Evolutionary conservation across 1,140 invertebrate genomes (phyloP).

Genomic region (Trichonephila clavipes): DNA sequence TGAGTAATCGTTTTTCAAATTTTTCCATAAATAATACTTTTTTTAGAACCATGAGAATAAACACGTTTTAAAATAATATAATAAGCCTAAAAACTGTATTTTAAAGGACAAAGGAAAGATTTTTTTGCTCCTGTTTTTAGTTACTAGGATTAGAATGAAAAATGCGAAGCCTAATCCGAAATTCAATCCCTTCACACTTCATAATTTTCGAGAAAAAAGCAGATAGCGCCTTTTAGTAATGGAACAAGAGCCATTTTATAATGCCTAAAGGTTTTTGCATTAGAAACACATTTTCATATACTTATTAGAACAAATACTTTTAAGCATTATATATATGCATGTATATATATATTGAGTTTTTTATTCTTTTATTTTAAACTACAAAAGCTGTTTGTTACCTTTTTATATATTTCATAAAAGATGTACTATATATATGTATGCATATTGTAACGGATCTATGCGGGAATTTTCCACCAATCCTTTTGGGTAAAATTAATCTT

Average conservation of each 20-base stretch:
- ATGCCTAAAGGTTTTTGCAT: not conserved
- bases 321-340: not conserved
- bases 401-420: not conserved
- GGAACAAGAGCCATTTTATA: not conserved
- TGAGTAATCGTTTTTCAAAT: not conserved
- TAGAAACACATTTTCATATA: conserved; percentile 7
- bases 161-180: conserved; percentile 10
- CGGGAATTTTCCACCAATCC: too few species aligned
- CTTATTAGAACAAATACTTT: not conserved
- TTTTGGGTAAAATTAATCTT: too few species aligned
- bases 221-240: not conserved
- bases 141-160: not conserved
- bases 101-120: not conserved
- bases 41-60: not conserved
- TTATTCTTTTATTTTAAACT: not conserved
- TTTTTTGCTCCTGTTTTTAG: not conserved
- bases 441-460: too few species aligned
- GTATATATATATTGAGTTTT: not conserved
- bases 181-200: not conserved
- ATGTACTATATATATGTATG: too few species aligned
- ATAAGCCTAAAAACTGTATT: not conserved
- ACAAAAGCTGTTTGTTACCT: not conserved
- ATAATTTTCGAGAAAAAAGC: conserved; percentile 7
- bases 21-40: not conserved
- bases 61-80: not conserved